Evolutionary conservation across 2,888 invertebrate genomes (phyloP), one percentile per base, ranked within the genome.

Genomic region (Operophtera brumata): DNA sequence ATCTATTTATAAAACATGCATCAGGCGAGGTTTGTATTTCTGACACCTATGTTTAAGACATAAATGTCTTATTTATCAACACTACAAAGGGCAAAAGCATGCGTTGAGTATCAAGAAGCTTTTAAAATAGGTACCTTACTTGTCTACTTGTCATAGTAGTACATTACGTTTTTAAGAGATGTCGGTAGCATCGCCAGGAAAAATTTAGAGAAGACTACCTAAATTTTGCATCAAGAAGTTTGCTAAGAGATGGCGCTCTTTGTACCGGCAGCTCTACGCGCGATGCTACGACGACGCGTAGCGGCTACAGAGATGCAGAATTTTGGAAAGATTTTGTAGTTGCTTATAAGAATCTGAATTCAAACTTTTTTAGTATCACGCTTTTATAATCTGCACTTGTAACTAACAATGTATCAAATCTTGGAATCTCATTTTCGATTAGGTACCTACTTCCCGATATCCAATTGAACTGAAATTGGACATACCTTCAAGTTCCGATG

Each of bases 231-330:
- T 11, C 30, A 48, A 43, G 11, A 46, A 61, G n/a, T 8, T 20
- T 35, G 42, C 40, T 26, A 54, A 66, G 37, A 82, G 81, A 79
- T 80, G 81, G 73, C 75, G 70, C 64, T 69, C 32, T 59, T 11
- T 13, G 11, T 6, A n/a, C n/a, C n/a, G 8, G n/a, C 11, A 7
- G 7, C 20, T 28, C 9, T 13, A 40, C 12, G 32, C 9, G 7
- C 7, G 0, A 20, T 4, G 20, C 2, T 4, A 2, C 20, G 20
- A n/a, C 30, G 1, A 0, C 5, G 7, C 9, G 30, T 30, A 30
- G 30, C 30, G 3, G 30, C 30, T 30, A 30, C 30, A 8, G 4
- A 9, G 30, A 6, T 8, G 9, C 30, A 7, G 30, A 30, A 3
- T 4, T 20, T 20, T 20, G 20, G 20, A 20, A 20, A 20, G n/a